These are phyloP conservation scores for Xiphophorus maculatus DNA, from an alignment of 2,113 vertebrate species.

Conservation along the genomic window DNA sequence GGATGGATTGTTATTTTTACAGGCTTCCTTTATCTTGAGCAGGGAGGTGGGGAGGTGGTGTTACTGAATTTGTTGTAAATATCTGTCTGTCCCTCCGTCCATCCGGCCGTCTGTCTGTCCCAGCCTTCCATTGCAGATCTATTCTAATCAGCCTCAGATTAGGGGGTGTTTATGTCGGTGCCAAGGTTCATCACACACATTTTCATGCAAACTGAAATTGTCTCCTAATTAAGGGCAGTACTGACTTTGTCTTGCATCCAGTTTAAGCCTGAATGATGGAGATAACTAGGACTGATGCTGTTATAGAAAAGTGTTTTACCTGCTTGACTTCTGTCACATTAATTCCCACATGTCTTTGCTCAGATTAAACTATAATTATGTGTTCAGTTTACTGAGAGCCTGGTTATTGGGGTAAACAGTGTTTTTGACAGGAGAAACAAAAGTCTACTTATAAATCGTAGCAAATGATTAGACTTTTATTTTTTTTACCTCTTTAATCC, in stretches of 20 bases:
- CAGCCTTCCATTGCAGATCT: neutral
- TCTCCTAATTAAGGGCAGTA: constrained; percentile 46
- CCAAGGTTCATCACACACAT: constrained; percentile 34
- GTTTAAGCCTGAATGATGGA: constrained; percentile 32
- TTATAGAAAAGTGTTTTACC: constrained; percentile 36
- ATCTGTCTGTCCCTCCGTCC: constrained; percentile 6
- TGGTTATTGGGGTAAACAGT: constrained; percentile 17
- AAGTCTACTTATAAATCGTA: constrained; percentile 39
- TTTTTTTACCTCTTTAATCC: neutral
- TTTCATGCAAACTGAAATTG: constrained; percentile 35
- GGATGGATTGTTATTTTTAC: constrained; percentile 68
- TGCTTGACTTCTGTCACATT: constrained; percentile 36
- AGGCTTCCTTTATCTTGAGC: constrained; percentile 39
- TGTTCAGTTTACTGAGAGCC: constrained; percentile 38
- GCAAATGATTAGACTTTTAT: neutral
- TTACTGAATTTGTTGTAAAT: constrained; percentile 27
- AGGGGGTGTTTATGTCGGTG: neutral
- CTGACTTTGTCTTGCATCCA: constrained; percentile 35
- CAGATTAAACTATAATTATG: constrained; percentile 38
- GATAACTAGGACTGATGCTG: constrained; percentile 17
- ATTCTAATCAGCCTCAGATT: neutral
- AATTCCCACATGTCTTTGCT: constrained; percentile 33
- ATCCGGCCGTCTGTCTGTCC: neutral
- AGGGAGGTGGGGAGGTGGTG: constrained; percentile 30
- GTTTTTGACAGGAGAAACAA: constrained; percentile 7